Percentiles rank a stretch among this genome's conserved stretches.
phyloP scores from a whole-genome alignment of 1,140 invertebrate genomes.

The Ceratina japonica region DNA sequence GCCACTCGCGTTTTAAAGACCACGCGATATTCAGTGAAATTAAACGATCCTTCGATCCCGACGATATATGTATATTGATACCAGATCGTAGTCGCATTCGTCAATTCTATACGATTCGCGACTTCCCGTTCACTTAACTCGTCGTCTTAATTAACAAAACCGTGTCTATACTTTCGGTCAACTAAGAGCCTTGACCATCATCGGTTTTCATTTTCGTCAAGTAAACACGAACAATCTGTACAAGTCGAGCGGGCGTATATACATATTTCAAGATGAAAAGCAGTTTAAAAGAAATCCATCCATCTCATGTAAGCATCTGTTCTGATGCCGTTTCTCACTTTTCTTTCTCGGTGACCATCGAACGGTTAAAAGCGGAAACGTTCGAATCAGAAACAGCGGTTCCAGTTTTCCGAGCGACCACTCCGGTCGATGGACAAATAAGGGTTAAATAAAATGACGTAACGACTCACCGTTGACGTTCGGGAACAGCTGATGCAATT shows the following conservation, averaged over 20 bases:
- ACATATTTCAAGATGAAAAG: neutral
- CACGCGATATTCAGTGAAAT: neutral
- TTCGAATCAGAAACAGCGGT: too few species aligned
- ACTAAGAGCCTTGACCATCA: too few species aligned
- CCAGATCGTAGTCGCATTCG: neutral
- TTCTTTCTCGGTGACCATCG: neutral
- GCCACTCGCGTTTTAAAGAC: neutral
- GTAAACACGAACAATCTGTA: too few species aligned
- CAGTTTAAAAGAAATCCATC: neutral
- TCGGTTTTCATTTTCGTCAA: too few species aligned
- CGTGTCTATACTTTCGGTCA: too few species aligned
- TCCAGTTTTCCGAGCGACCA: neutral
- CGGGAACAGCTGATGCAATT: constrained; percentile 64
- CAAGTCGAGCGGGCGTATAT: too few species aligned
- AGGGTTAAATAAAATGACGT: constrained; percentile 40
- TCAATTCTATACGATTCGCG: neutral
- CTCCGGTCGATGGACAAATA: constrained; percentile 4
- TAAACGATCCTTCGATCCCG: too few species aligned
- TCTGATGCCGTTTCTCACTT: too few species aligned
- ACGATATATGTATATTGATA: too few species aligned
- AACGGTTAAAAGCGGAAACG: neutral
- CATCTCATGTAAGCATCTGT: neutral
- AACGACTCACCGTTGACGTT: constrained; percentile 46
- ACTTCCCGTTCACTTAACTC: too few species aligned
- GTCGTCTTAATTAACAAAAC: neutral